Evolutionary conservation across 2,797 vertebrate species (phyloP), one percentile per base, ranked within the genome.

Genomic region (Furcifer pardalis): DNA sequence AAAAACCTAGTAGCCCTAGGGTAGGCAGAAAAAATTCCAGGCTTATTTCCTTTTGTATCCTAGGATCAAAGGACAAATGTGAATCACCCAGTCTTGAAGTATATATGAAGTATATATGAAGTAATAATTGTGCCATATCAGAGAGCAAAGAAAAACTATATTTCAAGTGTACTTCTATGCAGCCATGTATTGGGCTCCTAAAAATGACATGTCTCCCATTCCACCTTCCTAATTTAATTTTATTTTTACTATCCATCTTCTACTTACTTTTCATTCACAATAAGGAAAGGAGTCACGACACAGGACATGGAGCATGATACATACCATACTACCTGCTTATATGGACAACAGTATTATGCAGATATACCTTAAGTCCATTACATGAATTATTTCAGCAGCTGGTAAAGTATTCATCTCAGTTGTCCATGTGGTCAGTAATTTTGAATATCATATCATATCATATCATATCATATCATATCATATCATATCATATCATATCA

Each of bases 301-400:
- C 68, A 83, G 56, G 76, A 86, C 30, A 66, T 74, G 75, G 52
- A 82, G 66, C 75, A 65, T 86, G 65, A 86, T 65, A 56, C 68
- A 73, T 72, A 65, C 23, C 23, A 83, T 46, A 63, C 32, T 46
- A 74, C 73, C 83, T 83, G 37, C 44, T 83, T 37, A 60, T 21
- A 62, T 56, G 37, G 44, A 68, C 68, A 71, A 40, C 32, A 66
- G 60, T 44, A 66, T 79, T 79, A 66, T 63, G 56, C 30, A 49
- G 56, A 72, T 74, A 66, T 79, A 83, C 4, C 56, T 12, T 62
- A n/a, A 30, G 12, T 63, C 65, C 60, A 8, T 60, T 84, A 81
- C 77, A 84, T 1, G 1, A 84, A 65, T 59, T 81, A 0, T 49
- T 87, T 75, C 40, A 86, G 69, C 69, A 89, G 63, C 60, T 72